These are phyloP conservation scores for Drosophila jambulina DNA, from an alignment of 1,140 invertebrate species.

Conservation along the genomic window DNA sequence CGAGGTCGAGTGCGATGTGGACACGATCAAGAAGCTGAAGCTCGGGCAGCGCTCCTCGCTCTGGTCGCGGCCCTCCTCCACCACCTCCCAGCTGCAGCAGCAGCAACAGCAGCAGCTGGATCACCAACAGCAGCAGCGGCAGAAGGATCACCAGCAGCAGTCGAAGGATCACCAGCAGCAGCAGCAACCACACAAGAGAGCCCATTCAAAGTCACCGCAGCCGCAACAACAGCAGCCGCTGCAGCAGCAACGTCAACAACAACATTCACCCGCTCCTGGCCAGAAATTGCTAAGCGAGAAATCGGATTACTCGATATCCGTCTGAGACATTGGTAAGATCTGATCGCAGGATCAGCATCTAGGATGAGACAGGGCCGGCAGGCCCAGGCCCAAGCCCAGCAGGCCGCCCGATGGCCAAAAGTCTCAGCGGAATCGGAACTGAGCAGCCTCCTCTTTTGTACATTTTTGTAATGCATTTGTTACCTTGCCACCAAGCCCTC, in stretches of 20 bases:
- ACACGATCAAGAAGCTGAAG: constrained; percentile 91
- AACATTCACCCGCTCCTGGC: constrained; percentile 81
- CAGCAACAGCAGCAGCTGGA: constrained; percentile 72
- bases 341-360: constrained; percentile 69
- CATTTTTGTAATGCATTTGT: constrained; percentile 65
- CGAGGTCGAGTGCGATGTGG: constrained; percentile 91
- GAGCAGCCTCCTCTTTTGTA: constrained; percentile 43
- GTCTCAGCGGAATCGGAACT: constrained; percentile 15
- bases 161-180: constrained; percentile 63
- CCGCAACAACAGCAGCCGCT: constrained; percentile 77
- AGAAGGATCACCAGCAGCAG: constrained; percentile 85
- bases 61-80: constrained; percentile 88
- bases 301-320: constrained; percentile 85
- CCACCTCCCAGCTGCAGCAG: constrained; percentile 86
- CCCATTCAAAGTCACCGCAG: constrained; percentile 76
- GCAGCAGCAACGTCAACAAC: constrained; percentile 76
- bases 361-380: constrained; percentile 52
- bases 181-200: constrained; percentile 67
- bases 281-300: constrained; percentile 82
- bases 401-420: constrained; percentile 32
- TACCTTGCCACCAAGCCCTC: constrained; percentile 25
- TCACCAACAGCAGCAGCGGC: constrained; percentile 81
- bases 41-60: constrained; percentile 89
- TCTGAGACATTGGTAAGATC: constrained; percentile 84
- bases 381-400: constrained; percentile 16